These are phyloP conservation scores for Strix aluco DNA, from an alignment of 2,113 vertebrate species.

Conservation along the genomic window DNA sequence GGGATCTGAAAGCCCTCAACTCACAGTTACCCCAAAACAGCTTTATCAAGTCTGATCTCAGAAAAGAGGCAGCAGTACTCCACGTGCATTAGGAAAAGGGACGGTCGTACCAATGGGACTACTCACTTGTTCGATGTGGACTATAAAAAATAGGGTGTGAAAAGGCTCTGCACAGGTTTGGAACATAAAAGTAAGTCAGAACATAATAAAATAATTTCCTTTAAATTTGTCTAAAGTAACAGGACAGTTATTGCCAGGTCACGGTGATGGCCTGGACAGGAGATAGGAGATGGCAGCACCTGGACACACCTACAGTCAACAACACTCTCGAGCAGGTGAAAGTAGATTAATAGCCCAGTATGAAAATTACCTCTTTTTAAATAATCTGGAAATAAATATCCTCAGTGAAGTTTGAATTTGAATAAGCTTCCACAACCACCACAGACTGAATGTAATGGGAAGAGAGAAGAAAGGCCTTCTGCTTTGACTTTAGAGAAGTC, in stretches of 20 bases:
- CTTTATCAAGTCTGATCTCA: neutral
- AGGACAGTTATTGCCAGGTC: neutral
- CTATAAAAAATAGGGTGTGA: neutral
- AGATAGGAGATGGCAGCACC: constrained; percentile 38
- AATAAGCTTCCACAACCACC: neutral
- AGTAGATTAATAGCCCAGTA: neutral
- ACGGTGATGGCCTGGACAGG: neutral
- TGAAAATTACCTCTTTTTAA: neutral
- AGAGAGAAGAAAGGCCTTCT: neutral
- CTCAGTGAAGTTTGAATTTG: neutral
- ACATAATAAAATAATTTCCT: neutral
- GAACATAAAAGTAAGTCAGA: neutral
- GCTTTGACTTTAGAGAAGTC: neutral
- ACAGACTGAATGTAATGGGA: neutral
- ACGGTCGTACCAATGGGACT: neutral
- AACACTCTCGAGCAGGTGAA: neutral
- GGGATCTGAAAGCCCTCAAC: neutral
- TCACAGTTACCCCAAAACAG: neutral
- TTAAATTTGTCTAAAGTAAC: neutral
- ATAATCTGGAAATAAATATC: neutral
- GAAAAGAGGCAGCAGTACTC: neutral
- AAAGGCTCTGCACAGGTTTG: neutral
- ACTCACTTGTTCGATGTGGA: neutral
- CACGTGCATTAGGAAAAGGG: neutral
- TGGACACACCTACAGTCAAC: neutral